phyloP scores from a whole-genome alignment of 2,797 vertebrate species.

The Labeo calbasu region DNA sequence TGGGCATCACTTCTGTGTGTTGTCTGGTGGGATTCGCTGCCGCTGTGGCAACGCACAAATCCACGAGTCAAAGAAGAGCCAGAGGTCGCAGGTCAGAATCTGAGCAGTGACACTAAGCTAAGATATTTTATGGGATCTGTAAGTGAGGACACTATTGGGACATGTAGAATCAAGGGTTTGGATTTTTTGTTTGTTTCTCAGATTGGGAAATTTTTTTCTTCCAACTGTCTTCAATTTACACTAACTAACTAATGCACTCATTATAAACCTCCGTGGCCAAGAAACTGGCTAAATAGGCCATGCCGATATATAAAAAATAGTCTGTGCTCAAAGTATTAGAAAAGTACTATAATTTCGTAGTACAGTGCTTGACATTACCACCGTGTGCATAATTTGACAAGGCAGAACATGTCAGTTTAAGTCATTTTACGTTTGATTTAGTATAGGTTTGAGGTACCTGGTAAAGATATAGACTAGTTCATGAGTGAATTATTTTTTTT shows the following conservation, averaged over 20 bases:
- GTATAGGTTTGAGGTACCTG: background rate
- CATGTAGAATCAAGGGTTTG: conserved; percentile 20
- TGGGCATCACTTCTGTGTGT: conserved; percentile 84
- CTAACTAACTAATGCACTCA: conserved; percentile 11
- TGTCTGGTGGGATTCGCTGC: conserved; percentile 92
- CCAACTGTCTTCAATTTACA: background rate
- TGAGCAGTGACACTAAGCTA: conserved; percentile 80
- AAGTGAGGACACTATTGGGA: conserved; percentile 27
- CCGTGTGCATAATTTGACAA: background rate
- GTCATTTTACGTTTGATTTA: background rate
- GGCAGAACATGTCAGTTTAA: background rate
- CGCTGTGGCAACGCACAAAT: conserved; percentile 87
- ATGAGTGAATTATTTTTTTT: background rate
- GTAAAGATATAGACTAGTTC: background rate
- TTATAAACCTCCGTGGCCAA: background rate
- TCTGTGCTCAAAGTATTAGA: background rate
- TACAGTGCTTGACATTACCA: background rate
- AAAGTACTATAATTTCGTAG: too few relatives aligned
- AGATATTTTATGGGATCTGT: conserved; percentile 55
- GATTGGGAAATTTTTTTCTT: background rate
- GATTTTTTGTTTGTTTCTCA: background rate
- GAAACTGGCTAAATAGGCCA: background rate
- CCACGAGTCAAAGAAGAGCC: conserved; percentile 83
- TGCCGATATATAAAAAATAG: background rate
- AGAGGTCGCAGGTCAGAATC: conserved; percentile 98